These are phyloP conservation scores for Sarcophaga subvicina DNA, from an alignment of 2,888 invertebrate species.

Conservation along the genomic window DNA sequence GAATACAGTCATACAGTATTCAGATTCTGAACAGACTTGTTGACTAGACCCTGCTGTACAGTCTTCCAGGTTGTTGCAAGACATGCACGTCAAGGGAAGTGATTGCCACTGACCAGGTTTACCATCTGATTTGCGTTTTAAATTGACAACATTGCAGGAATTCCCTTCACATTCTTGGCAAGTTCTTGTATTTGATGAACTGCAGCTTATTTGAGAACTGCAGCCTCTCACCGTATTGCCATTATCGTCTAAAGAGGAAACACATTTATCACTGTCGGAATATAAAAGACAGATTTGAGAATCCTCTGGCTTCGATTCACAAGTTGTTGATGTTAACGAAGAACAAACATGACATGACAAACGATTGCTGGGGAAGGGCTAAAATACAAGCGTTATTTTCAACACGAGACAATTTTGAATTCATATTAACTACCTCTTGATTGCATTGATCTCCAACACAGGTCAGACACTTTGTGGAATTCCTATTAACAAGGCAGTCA, in stretches of 20 bases:
- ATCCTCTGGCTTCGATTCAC: slow-evolving; percentile 72
- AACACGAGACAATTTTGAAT: not conserved
- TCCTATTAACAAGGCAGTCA: slow-evolving; percentile 71
- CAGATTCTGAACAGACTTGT: slow-evolving; percentile 62
- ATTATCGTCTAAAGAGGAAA: slow-evolving; percentile 70
- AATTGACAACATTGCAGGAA: slow-evolving; percentile 75
- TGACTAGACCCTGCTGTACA: slow-evolving; percentile 57
- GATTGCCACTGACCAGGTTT: slow-evolving; percentile 77
- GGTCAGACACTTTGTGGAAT: slow-evolving; percentile 71
- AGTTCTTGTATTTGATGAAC: slow-evolving; percentile 28
- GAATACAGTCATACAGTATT: slow-evolving; percentile 78
- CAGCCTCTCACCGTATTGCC: slow-evolving; percentile 77
- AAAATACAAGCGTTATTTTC: not conserved
- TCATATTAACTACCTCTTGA: slow-evolving; percentile 68
- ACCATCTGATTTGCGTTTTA: slow-evolving; percentile 74
- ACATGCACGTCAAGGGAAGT: slow-evolving; percentile 75
- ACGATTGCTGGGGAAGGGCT: slow-evolving; percentile 77
- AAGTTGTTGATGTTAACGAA: slow-evolving; percentile 69
- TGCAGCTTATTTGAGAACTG: slow-evolving; percentile 72
- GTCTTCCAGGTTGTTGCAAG: slow-evolving; percentile 70
- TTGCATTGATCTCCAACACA: slow-evolving; percentile 75
- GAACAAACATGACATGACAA: slow-evolving; percentile 75
- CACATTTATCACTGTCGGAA: slow-evolving; percentile 71
- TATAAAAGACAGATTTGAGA: slow-evolving; percentile 72
- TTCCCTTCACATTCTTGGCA: slow-evolving; percentile 73